These are phyloP conservation scores for Lepus timidus DNA, from an alignment of 2,113 vertebrate genomes.

Conservation along the genomic window DNA sequence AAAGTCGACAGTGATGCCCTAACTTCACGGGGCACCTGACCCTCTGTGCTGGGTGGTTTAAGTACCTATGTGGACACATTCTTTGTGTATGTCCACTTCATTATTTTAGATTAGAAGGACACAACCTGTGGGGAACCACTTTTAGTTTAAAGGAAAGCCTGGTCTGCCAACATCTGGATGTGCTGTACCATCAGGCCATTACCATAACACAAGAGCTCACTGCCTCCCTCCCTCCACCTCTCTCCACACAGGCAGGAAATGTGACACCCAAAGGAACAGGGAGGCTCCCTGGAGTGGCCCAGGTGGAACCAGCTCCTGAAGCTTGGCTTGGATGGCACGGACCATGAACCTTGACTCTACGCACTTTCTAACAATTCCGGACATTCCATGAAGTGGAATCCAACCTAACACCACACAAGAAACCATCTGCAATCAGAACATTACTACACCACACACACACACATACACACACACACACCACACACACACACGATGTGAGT, in stretches of 20 bases:
- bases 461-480: neutral
- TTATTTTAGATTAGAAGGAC: neutral
- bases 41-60: neutral
- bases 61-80: neutral
- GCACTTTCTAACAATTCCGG: neutral
- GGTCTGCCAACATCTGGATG: neutral
- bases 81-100: neutral
- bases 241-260: neutral
- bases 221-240: neutral
- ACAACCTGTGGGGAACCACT: neutral
- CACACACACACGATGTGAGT: neutral
- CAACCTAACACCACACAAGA: neutral
- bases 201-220: neutral
- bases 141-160: neutral
- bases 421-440: neutral
- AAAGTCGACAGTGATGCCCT: rapidly evolving
- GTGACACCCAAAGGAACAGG: neutral
- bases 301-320: neutral
- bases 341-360: neutral
- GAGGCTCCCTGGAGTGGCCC: neutral
- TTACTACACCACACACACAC: neutral
- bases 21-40: neutral
- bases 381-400: neutral
- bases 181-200: neutral
- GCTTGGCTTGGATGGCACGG: neutral